Conservation (phyloP, 2,797 vertebrate species). For the Sebastolobus altivelis region DNA sequence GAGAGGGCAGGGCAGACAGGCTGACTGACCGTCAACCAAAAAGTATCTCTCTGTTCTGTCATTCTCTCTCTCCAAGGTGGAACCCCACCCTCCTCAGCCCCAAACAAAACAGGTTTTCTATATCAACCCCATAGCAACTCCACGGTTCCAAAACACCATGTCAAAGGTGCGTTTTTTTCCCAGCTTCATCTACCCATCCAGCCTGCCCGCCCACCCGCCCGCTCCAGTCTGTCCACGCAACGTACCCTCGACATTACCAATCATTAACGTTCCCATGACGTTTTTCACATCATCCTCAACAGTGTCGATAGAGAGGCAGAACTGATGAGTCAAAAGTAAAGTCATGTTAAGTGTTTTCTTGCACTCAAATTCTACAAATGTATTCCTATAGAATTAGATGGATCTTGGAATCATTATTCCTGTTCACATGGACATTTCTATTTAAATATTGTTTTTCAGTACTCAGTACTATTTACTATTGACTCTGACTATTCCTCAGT, state of each 20-base stretch:
- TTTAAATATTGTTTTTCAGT: conserved; percentile 38
- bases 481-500: conserved; percentile 76
- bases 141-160: conserved; percentile 89
- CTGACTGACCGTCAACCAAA: conserved; percentile 79
- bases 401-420: conserved; percentile 38
- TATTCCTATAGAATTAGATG: conserved; percentile 14
- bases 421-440: conserved; percentile 31
- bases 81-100: conserved; percentile 89
- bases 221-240: conserved; percentile 78
- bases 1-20: conserved; percentile 80
- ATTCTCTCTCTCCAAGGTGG: conserved; percentile 88
- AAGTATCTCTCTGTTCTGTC: conserved; percentile 83
- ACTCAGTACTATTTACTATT: conserved; percentile 73
- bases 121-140: conserved; percentile 91
- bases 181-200: conserved; percentile 83
- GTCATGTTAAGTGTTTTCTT: conserved; percentile 34
- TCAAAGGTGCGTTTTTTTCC: conserved; percentile 87
- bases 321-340: conserved; percentile 82
- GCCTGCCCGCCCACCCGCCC: conserved; percentile 74
- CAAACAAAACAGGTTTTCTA: conserved; percentile 92
- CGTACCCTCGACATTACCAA: conserved; percentile 72
- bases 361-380: conserved; percentile 33
- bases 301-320: conserved; percentile 64
- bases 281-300: conserved; percentile 70
- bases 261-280: conserved; percentile 75